Percentiles rank a stretch among this genome's conserved stretches.
These are phyloP conservation scores for Ploceus nigricollis DNA, from an alignment of 2,113 vertebrate species.

Conservation along the genomic window DNA sequence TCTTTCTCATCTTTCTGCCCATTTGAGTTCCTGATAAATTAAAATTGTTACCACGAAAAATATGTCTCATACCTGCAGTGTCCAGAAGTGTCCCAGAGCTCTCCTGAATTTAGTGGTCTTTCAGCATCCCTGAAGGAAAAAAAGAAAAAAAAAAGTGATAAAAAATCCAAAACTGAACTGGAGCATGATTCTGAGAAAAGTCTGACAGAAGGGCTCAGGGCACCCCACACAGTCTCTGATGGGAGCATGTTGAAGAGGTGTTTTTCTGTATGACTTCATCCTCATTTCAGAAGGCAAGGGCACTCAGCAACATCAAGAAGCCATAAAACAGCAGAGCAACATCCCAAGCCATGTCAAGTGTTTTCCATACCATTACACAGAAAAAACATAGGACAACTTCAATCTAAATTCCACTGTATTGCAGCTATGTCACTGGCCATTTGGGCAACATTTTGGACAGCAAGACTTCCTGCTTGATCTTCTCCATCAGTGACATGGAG, in stretches of 20 bases:
- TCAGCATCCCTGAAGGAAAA: not conserved
- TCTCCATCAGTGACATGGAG: not conserved
- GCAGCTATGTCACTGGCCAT: not conserved
- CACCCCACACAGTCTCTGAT: accelerated
- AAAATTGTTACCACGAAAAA: not conserved
- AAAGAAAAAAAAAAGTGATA: not conserved
- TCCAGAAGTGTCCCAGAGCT: not conserved
- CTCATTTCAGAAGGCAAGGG: not conserved
- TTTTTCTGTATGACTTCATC: not conserved
- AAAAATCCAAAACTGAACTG: not conserved
- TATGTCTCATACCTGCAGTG: not conserved
- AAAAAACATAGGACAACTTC: not conserved
- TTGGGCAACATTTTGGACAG: not conserved
- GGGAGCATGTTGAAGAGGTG: not conserved
- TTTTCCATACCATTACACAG: not conserved
- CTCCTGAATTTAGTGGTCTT: not conserved
- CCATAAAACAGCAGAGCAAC: not conserved
- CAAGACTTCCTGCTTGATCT: not conserved
- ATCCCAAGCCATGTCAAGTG: not conserved
- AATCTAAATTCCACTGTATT: not conserved
- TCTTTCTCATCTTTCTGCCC: not conserved
- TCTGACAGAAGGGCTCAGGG: not conserved
- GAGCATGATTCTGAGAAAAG: not conserved
- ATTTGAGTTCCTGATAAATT: not conserved
- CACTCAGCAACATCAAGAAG: accelerated